Evolutionary conservation across 2,888 invertebrate species (phyloP), one percentile per base, ranked within the genome.

Genomic region (Marasmarcha lunaedactyla): DNA sequence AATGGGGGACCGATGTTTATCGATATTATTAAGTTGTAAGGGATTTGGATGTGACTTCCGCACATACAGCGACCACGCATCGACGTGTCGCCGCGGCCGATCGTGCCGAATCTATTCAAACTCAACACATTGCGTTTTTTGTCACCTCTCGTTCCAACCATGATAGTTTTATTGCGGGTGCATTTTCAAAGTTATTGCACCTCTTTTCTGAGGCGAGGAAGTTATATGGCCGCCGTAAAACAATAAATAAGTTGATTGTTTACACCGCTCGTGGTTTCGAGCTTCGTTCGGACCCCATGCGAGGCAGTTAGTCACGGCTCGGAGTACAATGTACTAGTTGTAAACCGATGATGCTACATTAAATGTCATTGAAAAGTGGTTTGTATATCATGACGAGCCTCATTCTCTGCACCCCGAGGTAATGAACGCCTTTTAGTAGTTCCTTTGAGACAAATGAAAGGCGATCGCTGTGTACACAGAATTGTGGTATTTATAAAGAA

Each of bases 181-280:
- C 70, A 69, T 77, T 78, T 65, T 61, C 48, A 45, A 65, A 63
- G 65, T 70, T 60, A 73, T 71, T 66, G 62, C 60, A 42, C 58
- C 55, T 64, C 61, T 57, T 63, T 74, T 66, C 64, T 66, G 51
- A 48, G 54, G 62, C 59, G 68, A 63, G 67, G 51, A 64, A 62
- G 72, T 71, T 78, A 70, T 78, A 79, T 71, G 60, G 64, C 59
- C 57, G 71, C 65, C 63, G 72, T 81, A 77, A 81, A 81, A 81
- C 72, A 77, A 79, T 81, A 77, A 79, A 79, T 73, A 68, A 66
- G 56, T 45, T 50, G 56, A 72, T 77, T 76, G 77, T 78, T 76
- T 74, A 71, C 66, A 59, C 57, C 66, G 60, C 63, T 69, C 49
- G 71, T 68, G 64, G 65, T 63, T 58, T 58, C 3, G 20, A 7